Evolutionary conservation across 2,797 vertebrate species (phyloP), one percentile per base, ranked within the genome.

Genomic region (Ctenopoma kingsleyae): DNA sequence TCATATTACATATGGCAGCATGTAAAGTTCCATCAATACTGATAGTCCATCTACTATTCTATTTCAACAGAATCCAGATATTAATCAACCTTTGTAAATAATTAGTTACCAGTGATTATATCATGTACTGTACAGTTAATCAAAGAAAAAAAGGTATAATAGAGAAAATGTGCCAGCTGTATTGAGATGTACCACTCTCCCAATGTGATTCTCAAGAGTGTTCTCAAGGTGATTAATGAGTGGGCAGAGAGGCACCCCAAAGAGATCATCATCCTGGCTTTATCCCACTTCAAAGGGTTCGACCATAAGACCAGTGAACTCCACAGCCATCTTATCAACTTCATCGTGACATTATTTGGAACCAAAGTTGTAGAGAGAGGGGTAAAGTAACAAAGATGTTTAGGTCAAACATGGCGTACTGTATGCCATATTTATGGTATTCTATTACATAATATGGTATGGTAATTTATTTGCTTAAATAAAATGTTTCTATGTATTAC

Each of bases 211-310:
- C 2, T 27, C 25, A 27, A 92, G 89, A 85, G 78, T 48, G 17
- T 73, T 58, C 80, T 92, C 41, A 35, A 1, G 46, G 32, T 5
- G 20, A 72, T 91, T 20, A 65, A 82, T 5, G 66, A 50, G 5
- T 92, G 89, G 90, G 76, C 87, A 16, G 57, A 20, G 64, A 17
- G 0, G 1, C 85, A 92, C 23, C 84, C 80, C 6, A 86, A 69
- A 48, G 89, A 92, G 64, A 56, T 91, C 71, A 9, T 91, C 44
- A 86, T 90, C 71, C 69, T 91, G 61, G 67, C 83, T 32, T 75
- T 91, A 1, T 91, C 87, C 50, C 40, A 87, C 66, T 91, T 92
- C 23, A 77, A 70, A 57, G 84, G 73, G 4, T 87, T 88, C 12
- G 47, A 81, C 51, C 38, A 69, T n/a, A 44, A 35, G 0, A 27